phyloP scores from a whole-genome alignment of 1,140 invertebrate genomes.

The Lepidurus couesii region DNA sequence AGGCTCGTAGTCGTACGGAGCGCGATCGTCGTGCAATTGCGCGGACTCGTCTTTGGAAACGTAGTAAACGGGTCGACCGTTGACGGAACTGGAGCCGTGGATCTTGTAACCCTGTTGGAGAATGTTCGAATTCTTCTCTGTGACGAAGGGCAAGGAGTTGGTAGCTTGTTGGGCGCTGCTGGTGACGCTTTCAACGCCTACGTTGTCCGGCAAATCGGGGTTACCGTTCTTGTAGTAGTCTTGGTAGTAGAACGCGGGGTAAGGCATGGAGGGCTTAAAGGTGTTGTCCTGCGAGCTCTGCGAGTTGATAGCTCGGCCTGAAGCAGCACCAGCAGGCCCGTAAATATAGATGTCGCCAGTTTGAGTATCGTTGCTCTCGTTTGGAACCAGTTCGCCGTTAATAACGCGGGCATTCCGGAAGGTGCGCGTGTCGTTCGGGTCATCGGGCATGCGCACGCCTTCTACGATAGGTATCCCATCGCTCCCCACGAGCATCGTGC shows the following conservation, averaged over 20 bases:
- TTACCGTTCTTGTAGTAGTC: constrained; percentile 29
- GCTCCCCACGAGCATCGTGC: constrained; percentile 54
- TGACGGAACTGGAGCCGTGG: constrained; percentile 47
- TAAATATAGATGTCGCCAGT: constrained; percentile 29
- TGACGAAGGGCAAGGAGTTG: constrained; percentile 6
- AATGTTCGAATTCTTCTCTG: background rate
- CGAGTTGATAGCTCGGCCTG: constrained; percentile 20
- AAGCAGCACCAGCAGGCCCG: background rate
- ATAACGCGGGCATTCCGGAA: constrained; percentile 82
- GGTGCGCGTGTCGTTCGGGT: constrained; percentile 65
- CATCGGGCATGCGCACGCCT: constrained; percentile 71
- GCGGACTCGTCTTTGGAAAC: constrained; percentile 34
- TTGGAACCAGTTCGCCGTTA: constrained; percentile 64
- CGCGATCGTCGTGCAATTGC: constrained; percentile 45
- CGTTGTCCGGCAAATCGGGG: constrained; percentile 24
- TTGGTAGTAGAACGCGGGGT: constrained; percentile 33
- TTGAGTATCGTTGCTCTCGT: constrained; percentile 23
- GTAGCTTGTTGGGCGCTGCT: constrained; percentile 24
- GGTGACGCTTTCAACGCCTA: constrained; percentile 28
- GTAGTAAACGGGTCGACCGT: constrained; percentile 44
- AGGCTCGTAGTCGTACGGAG: constrained; percentile 45
- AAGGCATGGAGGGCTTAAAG: constrained; percentile 33
- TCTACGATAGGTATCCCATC: constrained; percentile 72
- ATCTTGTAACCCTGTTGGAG: constrained; percentile 14
- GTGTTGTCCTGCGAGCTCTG: background rate